Base-by-base conservation (phyloP, 2,888 invertebrate species). In the Euzetes globulus region DNA sequence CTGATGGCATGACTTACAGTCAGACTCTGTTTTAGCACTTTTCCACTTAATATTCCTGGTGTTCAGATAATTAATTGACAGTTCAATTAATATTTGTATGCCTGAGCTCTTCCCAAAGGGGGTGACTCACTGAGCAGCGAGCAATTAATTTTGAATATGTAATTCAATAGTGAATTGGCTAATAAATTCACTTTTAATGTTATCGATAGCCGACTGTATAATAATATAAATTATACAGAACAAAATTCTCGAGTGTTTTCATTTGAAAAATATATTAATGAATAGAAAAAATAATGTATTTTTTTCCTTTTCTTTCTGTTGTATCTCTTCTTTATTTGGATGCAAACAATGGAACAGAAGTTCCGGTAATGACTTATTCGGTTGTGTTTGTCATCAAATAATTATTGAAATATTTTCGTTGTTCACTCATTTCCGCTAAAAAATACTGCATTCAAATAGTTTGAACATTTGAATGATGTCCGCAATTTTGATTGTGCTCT, bases 311-410 rank as follows among this genome's bases (percentile, higher is more conserved):
- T 52, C 11, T n/a, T 11, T 52, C 11, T 25, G 5, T 5, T 58
- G 25, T 58, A 58, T 60, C 13, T 29, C 27, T 60, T 60, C 60
- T 27, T 33, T 60, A 60, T 60, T 9, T 19, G 15, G 13, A 60
- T 27, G 29, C 27, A 60, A 60, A 60, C 29, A 60, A 60, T 60
- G 60, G 60, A 25, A 60, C 60, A 60, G 19, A 6, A 52, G 60
- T 60, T 60, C 60, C 60, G 60, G 60, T 60, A 60, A 25, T 27
- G 60, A 29, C 15, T 60, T 33, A 33, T 33, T 6, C 7, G 33
- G n/a, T 6, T 60, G 58, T 60, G 13, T 13, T 25, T 33, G 60
- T 60, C 27, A 52, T 52, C 52, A 52, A 7, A 33, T 33, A 33
- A 33, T 33, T 33, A 33, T 33, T 33, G 33, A 33, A 33, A 33